Evolutionary conservation across 2,797 vertebrate species (phyloP).

Genomic region (Fundulus diaphanus): DNA sequence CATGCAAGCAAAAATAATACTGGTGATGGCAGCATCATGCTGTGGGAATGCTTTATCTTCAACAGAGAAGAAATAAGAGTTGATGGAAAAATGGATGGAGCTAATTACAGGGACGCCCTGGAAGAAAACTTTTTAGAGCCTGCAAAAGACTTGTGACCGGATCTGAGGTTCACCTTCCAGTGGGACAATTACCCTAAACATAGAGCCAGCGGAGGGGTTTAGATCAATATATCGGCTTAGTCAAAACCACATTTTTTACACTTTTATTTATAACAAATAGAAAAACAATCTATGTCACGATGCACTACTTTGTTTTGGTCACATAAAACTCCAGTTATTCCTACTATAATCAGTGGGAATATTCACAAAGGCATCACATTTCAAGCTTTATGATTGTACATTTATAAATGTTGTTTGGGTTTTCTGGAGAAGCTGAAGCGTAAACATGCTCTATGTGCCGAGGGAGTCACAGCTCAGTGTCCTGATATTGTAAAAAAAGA

Average conservation of each 20-base stretch:
- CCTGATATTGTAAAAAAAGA: slow-evolving; percentile 1
- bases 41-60: too few species aligned
- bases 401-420: slow-evolving; percentile 5
- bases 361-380: slow-evolving; percentile 40
- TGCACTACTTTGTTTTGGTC: background rate
- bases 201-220: background rate
- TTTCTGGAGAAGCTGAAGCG: background rate
- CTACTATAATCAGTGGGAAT: slow-evolving; percentile 3
- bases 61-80: too few species aligned
- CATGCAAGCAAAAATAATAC: too few species aligned
- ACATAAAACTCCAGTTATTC: background rate
- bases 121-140: too few species aligned
- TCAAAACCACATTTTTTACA: background rate
- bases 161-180: too few species aligned
- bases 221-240: background rate
- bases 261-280: background rate
- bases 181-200: too few species aligned
- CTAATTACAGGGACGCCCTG: too few species aligned
- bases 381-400: slow-evolving; percentile 19
- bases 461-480: slow-evolving; percentile 4
- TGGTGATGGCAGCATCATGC: too few species aligned
- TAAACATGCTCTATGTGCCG: slow-evolving; percentile 18
- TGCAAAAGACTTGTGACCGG: too few species aligned
- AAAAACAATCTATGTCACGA: background rate
- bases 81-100: too few species aligned